phyloP scores from a whole-genome alignment of 2,113 vertebrate genomes.

The Barbus barbus region DNA sequence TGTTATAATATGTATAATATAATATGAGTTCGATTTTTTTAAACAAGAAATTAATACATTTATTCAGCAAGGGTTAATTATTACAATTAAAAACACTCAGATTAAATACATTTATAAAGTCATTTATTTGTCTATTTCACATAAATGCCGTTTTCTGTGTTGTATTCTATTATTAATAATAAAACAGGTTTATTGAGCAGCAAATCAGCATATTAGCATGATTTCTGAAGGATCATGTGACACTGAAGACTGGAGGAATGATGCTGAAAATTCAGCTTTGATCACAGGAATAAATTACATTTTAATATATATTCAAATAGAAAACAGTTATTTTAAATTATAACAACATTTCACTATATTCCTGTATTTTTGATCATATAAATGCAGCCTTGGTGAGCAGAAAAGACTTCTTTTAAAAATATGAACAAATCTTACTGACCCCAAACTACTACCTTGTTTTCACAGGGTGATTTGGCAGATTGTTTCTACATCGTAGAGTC shows the following conservation, averaged over 20 bases:
- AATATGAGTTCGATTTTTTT: neutral
- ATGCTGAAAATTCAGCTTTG: neutral
- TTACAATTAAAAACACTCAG: no score
- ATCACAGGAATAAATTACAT: neutral
- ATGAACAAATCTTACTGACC: no score
- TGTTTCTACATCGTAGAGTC: constrained; percentile 98
- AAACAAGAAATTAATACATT: neutral
- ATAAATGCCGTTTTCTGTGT: no score
- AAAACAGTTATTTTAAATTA: neutral
- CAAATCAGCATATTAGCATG: neutral
- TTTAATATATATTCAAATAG: neutral
- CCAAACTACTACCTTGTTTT: constrained; percentile 43
- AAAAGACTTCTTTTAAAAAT: neutral
- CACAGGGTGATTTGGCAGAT: constrained; percentile 91
- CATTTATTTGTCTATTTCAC: neutral
- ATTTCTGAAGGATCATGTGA: neutral
- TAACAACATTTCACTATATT: neutral
- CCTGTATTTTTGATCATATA: neutral
- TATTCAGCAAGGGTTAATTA: neutral
- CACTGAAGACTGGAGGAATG: neutral
- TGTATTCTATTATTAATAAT: no score
- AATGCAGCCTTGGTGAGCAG: neutral
- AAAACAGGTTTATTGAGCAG: neutral
- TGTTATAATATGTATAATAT: neutral
- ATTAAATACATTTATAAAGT: neutral